A percentile compares a stretch with the other conserved stretches of the same genome.
These are phyloP conservation scores for Zosterops borbonicus DNA, from an alignment of 2,113 vertebrate genomes.

Conservation along the genomic window DNA sequence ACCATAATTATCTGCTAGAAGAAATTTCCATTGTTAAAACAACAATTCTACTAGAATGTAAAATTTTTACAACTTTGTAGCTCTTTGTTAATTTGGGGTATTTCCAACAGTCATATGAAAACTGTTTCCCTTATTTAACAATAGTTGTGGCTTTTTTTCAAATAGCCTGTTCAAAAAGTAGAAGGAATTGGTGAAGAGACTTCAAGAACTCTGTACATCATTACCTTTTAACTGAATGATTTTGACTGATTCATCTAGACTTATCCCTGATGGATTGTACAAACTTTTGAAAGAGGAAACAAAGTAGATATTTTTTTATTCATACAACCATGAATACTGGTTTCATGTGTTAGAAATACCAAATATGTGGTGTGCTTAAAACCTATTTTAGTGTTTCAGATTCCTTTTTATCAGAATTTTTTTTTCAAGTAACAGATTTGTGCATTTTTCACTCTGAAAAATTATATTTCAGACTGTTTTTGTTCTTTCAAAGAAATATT, in stretches of 20 bases:
- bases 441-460: neutral
- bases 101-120: neutral
- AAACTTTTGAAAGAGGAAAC: neutral
- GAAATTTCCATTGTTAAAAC: neutral
- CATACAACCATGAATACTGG: neutral
- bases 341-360: neutral
- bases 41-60: neutral
- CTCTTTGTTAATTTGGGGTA: rapidly evolving
- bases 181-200: neutral
- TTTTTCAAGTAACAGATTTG: neutral
- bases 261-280: neutral
- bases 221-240: neutral
- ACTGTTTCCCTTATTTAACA: neutral
- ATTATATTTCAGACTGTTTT: neutral
- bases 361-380: neutral
- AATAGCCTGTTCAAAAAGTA: neutral
- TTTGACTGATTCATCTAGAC: neutral
- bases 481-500: neutral
- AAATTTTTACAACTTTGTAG: neutral
- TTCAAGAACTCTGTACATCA: neutral
- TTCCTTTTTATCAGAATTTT: neutral
- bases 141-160: rapidly evolving
- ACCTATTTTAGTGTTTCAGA: neutral
- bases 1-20: neutral
- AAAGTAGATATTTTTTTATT: neutral